Evolutionary conservation across 1,140 invertebrate species (phyloP), one percentile per base, ranked within the genome.

Genomic region (Gonatopus flavifemur): DNA sequence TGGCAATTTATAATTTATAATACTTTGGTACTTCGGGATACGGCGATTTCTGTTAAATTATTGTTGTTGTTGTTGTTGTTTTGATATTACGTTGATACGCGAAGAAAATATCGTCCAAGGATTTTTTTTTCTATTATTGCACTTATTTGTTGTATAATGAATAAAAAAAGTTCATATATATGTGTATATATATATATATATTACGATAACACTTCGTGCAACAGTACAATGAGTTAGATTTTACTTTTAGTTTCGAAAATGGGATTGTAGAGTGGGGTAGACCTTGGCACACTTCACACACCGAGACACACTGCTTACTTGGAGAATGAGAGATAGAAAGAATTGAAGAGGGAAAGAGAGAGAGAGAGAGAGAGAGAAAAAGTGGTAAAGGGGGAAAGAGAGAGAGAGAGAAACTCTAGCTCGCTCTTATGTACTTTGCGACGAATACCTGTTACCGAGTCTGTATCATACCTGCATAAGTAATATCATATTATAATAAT

Each of bases 171-270:
- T 24, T 28, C 24, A 40, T 25, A 40, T 25, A 40, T 18, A 25
- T 40, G 38, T 40, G 38, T 25, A 16, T 25, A 69, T 58, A 47
- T 58, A 72, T 66, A 70, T 72, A 70, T 63, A 58, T 63, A 65
- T 68, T 66, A 67, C 67, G 64, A 45, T 68, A 67, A 70, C 46
- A 24, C 51, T 55, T 52, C 61, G 61, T 64, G 57, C 64, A 62
- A 64, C 62, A 55, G 63, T 66, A 74, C 67, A 76, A 76, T 75
- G 68, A 74, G 70, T 76, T 77, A 75, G 73, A 78, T 77, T 76
- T 78, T 78, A 76, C 74, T 77, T 78, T 77, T 78, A 72, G 74
- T 77, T 78, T 78, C 74, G 74, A 77, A 78, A 76, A 78, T 72
- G 72, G 66, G 69, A 77, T 73, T 65, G 63, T 52, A 39, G 57